Conservation (phyloP, 1,140 invertebrate genomes). For the Linepithema humile region DNA sequence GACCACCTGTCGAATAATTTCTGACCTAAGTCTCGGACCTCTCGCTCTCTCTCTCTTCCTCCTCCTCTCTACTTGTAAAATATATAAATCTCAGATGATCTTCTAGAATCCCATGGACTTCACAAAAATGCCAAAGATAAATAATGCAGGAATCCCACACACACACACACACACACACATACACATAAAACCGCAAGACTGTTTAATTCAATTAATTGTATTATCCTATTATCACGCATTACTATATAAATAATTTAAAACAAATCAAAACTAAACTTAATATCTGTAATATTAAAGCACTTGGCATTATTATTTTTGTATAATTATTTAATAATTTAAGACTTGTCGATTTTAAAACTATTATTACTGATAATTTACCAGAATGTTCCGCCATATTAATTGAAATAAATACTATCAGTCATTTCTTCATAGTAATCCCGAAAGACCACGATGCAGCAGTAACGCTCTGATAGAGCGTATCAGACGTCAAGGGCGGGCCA, state of each 20-base stretch:
- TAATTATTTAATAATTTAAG: no score
- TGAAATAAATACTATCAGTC: background rate
- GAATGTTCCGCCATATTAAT: background rate
- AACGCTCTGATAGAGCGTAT: conserved; percentile 23
- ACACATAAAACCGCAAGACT: no score
- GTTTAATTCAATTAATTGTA: background rate
- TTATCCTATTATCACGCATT: background rate
- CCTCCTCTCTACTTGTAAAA: background rate
- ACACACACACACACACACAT: no score
- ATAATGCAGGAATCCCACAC: no score
- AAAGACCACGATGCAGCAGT: background rate
- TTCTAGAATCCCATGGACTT: conserved; percentile 46
- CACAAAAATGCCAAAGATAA: no score
- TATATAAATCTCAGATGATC: conserved; percentile 7
- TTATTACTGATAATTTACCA: no score
- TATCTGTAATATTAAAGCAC: background rate
- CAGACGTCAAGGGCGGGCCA: conserved; percentile 33
- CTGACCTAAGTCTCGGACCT: conserved; percentile 54
- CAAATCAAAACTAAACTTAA: background rate
- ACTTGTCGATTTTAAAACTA: no score
- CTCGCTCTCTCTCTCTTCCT: no score
- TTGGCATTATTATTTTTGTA: no score
- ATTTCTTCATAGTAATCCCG: background rate
- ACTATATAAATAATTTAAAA: background rate
- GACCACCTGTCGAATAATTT: conserved; percentile 71